Conservation (phyloP, 2,797 vertebrate genomes). For the Lophotriccus pileatus region DNA sequence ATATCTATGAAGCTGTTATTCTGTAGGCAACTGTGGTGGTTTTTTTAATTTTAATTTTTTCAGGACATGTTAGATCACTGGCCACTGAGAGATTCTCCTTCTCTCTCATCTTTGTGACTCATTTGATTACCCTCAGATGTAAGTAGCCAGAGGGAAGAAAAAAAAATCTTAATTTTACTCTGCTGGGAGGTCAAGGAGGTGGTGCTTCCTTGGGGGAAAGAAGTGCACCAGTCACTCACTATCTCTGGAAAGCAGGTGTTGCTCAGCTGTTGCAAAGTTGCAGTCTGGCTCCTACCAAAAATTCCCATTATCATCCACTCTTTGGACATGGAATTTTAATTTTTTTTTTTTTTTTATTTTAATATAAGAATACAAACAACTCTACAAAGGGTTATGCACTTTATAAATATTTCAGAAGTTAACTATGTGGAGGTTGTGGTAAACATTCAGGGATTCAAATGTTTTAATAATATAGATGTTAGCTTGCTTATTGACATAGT, state of each 20-base stretch:
- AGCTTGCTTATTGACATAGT: background rate
- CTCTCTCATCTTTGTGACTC: background rate
- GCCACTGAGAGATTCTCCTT: background rate
- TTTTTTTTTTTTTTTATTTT: background rate
- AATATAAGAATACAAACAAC: background rate
- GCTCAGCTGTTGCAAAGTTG: background rate
- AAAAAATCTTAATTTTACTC: background rate
- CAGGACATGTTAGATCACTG: background rate
- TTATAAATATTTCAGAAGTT: background rate
- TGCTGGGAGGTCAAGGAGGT: background rate
- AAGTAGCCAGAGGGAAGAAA: accelerated
- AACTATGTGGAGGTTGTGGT: background rate
- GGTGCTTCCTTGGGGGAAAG: background rate
- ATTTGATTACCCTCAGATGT: background rate
- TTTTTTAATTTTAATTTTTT: background rate
- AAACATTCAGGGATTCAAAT: background rate
- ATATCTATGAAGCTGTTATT: background rate
- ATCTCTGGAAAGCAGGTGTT: background rate
- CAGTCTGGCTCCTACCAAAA: background rate
- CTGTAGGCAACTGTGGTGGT: background rate
- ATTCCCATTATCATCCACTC: background rate
- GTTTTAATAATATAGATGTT: background rate
- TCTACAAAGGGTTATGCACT: background rate
- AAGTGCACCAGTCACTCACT: background rate
- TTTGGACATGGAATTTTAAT: background rate